These are phyloP conservation scores for Cydia strobilella DNA, from an alignment of 1,140 invertebrate genomes.

Conservation along the genomic window DNA sequence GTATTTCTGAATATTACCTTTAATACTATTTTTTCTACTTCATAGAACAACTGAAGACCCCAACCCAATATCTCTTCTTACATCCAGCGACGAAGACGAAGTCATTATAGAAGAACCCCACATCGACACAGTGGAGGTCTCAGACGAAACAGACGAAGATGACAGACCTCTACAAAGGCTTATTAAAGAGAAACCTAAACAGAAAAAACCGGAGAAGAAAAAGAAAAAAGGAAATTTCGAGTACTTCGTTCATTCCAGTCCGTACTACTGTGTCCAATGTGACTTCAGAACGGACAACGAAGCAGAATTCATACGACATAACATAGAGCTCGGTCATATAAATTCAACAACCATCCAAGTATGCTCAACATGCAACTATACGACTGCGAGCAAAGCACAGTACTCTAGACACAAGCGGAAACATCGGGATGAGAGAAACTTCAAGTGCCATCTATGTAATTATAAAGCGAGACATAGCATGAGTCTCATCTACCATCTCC, in stretches of 20 bases:
- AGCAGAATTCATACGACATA: conserved; percentile 48
- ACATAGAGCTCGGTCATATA: conserved; percentile 35
- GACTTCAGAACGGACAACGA: conserved; percentile 42
- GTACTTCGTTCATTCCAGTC: conserved; percentile 38
- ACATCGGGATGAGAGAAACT: conserved; percentile 54
- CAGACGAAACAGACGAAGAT: conserved; percentile 67
- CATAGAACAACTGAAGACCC: conserved; percentile 53
- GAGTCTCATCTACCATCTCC: conserved; percentile 63
- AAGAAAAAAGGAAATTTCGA: conserved; percentile 21
- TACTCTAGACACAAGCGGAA: conserved; percentile 52
- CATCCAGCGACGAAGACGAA: conserved; percentile 71
- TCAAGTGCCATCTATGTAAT: conserved; percentile 58
- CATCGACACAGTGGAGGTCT: conserved; percentile 67
- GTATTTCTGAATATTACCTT: no score
- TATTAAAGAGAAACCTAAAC: conserved; percentile 38
- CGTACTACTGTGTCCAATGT: conserved; percentile 55
- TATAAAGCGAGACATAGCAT: conserved; percentile 61
- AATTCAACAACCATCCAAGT: conserved; percentile 45
- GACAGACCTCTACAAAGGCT: conserved; percentile 59
- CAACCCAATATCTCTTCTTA: conserved; percentile 64
- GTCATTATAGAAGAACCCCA: conserved; percentile 68
- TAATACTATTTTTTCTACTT: no score
- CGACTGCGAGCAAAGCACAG: conserved; percentile 54
- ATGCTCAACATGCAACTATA: conserved; percentile 56
- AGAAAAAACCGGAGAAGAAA: conserved; percentile 5